A percentile compares a stretch with the other conserved stretches of the same genome.
Conservation (phyloP, 2,888 invertebrate genomes). For the Cephus nigrinus region DNA sequence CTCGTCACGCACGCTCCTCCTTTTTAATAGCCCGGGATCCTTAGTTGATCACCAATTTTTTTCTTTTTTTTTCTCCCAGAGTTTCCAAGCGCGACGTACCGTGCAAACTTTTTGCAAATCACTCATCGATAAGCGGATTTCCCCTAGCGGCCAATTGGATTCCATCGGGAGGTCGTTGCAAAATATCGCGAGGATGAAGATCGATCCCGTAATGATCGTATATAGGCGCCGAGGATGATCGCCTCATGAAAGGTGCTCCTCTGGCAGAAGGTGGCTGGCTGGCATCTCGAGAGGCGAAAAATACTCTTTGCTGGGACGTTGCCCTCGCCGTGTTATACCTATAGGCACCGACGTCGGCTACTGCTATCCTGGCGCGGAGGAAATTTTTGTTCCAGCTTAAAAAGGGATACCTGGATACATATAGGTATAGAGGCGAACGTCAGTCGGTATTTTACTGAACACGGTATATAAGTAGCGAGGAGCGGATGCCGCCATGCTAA, state of each 20-base stretch:
- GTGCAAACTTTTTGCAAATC: constrained; percentile 1
- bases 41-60: neutral
- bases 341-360: constrained; percentile 31
- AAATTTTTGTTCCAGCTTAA: neutral
- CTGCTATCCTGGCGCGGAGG: constrained; percentile 7
- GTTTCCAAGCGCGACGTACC: neutral
- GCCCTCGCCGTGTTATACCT: neutral
- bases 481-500: constrained; percentile 14
- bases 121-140: neutral
- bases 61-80: neutral
- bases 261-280: constrained; percentile 28
- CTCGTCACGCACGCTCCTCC: constrained; percentile 2
- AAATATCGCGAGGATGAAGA: neutral
- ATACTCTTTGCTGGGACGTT: constrained; percentile 26
- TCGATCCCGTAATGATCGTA: neutral
- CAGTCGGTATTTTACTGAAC: constrained; percentile 10
- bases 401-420: neutral
- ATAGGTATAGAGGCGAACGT: constrained; percentile 13
- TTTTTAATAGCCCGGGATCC: neutral
- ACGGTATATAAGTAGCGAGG: neutral
- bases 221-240: neutral
- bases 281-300: constrained; percentile 43
- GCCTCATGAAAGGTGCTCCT: neutral
- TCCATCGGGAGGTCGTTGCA: neutral
- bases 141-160: neutral